phyloP scores from a whole-genome alignment of 2,797 vertebrate species.

The Setipinna tenuifilis region DNA sequence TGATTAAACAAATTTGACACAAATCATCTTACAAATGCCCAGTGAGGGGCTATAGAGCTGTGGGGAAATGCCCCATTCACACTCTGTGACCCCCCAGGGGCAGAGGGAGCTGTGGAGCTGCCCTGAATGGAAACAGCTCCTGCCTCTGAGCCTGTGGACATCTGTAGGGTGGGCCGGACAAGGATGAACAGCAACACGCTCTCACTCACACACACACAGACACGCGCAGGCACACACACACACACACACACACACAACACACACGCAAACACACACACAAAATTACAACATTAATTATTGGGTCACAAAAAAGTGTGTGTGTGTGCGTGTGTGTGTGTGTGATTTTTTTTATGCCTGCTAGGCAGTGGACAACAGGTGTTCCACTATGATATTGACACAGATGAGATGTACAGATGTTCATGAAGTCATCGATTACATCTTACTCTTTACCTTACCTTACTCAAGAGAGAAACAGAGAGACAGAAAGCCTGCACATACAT shows the following conservation, averaged over 20 bases:
- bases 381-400: no score
- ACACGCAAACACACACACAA: not conserved
- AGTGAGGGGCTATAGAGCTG: constrained; percentile 86
- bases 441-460: no score
- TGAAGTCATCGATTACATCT: no score
- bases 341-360: no score
- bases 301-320: no score
- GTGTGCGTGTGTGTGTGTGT: no score
- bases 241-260: not conserved
- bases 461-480: no score
- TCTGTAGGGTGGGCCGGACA: constrained; percentile 86
- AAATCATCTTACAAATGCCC: constrained; percentile 99
- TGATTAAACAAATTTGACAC: constrained; percentile 99
- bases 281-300: no score
- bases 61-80: constrained; percentile 88
- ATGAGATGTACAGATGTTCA: no score
- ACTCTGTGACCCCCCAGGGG: constrained; percentile 75
- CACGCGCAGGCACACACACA: constrained; percentile 65
- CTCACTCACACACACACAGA: constrained; percentile 59
- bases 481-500: no score
- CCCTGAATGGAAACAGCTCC: constrained; percentile 76
- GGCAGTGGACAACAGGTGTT: no score
- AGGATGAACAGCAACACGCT: constrained; percentile 42
- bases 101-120: constrained; percentile 82
- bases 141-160: constrained; percentile 89